A percentile compares a stretch with the other conserved stretches of the same genome.
Evolutionary conservation across 2,888 invertebrate genomes (phyloP).

Genomic region (Eristalis intricaria): DNA sequence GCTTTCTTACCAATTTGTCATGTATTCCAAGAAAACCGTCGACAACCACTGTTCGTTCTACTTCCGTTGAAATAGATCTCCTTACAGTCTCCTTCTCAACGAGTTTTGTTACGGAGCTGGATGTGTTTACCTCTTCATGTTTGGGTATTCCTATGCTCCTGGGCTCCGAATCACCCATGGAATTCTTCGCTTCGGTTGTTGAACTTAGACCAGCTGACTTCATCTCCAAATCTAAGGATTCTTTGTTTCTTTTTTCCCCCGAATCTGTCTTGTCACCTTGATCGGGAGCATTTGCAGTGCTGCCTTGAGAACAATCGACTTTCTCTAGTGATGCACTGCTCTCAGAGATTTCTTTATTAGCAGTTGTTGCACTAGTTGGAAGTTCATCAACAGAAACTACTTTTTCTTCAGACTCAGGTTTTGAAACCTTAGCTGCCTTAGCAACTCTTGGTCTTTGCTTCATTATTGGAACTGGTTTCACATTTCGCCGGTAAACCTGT

Average conservation of each 20-base stretch:
- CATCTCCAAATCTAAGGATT: background rate
- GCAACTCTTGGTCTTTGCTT: background rate
- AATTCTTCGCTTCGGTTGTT: too few relatives aligned
- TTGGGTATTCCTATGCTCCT: background rate
- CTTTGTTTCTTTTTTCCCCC: background rate
- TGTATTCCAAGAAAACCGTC: too few relatives aligned
- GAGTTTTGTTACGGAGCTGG: background rate
- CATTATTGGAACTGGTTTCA: background rate
- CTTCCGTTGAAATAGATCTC: background rate
- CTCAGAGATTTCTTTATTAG: too few relatives aligned
- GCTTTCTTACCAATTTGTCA: too few relatives aligned
- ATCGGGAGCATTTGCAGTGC: background rate
- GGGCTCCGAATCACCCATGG: background rate
- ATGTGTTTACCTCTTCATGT: too few relatives aligned
- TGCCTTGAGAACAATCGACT: background rate
- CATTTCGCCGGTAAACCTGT: background rate
- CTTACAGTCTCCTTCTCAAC: background rate
- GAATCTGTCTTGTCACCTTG: background rate
- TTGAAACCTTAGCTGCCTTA: background rate
- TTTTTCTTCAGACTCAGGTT: background rate
- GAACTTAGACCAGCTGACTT: background rate
- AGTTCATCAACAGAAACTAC: background rate
- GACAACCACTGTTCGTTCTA: too few relatives aligned
- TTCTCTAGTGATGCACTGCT: too few relatives aligned
- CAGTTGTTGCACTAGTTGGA: background rate